A percentile compares a stretch with the other conserved stretches of the same genome.
phyloP scores from a whole-genome alignment of 2,113 vertebrate genomes.

The Cervus canadensis region DNA sequence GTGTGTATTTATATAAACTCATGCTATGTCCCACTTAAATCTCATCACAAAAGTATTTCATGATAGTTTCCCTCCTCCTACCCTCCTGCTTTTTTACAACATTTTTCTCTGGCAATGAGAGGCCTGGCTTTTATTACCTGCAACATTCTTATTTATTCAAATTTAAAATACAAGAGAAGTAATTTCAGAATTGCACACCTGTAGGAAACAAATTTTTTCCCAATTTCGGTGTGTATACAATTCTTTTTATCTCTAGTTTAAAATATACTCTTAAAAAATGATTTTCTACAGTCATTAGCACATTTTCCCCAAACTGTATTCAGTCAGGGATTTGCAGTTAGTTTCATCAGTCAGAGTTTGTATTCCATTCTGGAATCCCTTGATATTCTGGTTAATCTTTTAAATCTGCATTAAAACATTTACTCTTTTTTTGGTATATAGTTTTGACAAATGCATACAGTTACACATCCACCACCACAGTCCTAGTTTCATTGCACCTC shows the following conservation, averaged over 20 bases:
- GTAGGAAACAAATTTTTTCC: background rate
- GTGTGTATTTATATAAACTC: background rate
- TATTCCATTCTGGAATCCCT: background rate
- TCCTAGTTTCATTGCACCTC: background rate
- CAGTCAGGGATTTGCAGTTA: background rate
- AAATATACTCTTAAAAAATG: background rate
- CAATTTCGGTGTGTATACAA: background rate
- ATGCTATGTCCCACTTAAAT: background rate
- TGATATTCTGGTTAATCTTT: background rate
- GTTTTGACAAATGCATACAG: background rate
- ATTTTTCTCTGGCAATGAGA: background rate
- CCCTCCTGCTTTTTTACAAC: background rate
- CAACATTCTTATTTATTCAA: background rate
- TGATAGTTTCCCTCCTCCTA: background rate
- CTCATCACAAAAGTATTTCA: background rate
- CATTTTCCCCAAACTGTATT: background rate
- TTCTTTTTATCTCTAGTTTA: background rate
- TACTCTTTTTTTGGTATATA: background rate
- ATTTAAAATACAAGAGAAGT: background rate
- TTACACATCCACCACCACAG: accelerated
- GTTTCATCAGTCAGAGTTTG: background rate
- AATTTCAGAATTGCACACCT: background rate
- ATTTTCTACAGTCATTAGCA: background rate
- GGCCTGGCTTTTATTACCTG: background rate
- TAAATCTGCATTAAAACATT: background rate